Evolutionary conservation across 2,888 invertebrate genomes (phyloP).

Genomic region (Priocnemis perturbator): DNA sequence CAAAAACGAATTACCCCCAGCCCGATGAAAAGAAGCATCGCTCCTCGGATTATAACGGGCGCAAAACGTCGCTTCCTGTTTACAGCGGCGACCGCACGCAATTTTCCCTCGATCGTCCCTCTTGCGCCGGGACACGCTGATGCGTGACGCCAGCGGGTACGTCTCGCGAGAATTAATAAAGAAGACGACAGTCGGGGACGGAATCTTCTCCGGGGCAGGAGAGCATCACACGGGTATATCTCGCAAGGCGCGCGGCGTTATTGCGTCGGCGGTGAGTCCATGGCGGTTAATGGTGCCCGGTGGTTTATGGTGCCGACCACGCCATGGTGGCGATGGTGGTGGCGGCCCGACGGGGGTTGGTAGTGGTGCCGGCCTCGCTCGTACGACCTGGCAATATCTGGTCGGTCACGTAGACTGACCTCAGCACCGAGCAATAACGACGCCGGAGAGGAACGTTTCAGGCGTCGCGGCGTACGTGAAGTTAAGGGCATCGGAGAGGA

Average conservation of each 20-base stretch:
- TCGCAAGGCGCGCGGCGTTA: conserved; percentile 64
- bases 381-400: conserved; percentile 70
- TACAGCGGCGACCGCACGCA: too few relatives aligned
- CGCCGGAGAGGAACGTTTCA: conserved; percentile 46
- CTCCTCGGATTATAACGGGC: too few relatives aligned
- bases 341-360: conserved; percentile 35
- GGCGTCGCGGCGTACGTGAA: conserved; percentile 39
- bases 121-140: too few relatives aligned
- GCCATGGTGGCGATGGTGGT: conserved; percentile 59
- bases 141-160: too few relatives aligned
- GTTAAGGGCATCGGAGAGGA: conserved; percentile 5
- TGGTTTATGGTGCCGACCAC: conserved; percentile 57
- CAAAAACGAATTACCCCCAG: too few relatives aligned
- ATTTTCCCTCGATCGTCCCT: too few relatives aligned
- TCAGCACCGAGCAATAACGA: conserved; percentile 73
- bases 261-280: conserved; percentile 67
- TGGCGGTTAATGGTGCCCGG: conserved; percentile 56
- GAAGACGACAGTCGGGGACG: conserved; percentile 12
- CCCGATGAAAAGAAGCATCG: too few relatives aligned
- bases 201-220: too few relatives aligned
- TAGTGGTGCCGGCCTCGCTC: conserved; percentile 33
- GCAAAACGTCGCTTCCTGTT: too few relatives aligned
- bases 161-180: conserved; percentile 24
- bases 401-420: conserved; percentile 75
- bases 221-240: conserved; percentile 36